Evolutionary conservation across 2,888 invertebrate genomes (phyloP).

Genomic region (Stramonita haemastoma): DNA sequence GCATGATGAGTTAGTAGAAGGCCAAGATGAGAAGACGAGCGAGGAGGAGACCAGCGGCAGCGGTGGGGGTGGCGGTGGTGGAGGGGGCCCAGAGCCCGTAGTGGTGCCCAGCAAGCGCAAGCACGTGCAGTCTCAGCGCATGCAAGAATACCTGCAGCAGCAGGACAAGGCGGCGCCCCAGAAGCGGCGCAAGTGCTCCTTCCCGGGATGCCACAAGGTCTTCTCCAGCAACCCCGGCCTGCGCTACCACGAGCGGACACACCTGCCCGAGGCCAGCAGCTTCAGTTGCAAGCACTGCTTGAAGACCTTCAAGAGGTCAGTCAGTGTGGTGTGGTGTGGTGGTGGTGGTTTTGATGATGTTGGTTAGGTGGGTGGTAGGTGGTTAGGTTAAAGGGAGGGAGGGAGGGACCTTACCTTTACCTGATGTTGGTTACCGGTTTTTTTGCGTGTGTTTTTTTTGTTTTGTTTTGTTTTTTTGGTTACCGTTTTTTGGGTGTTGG

Average conservation of each 20-base stretch:
- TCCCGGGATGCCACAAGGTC: conserved; percentile 66
- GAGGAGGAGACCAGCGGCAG: conserved; percentile 12
- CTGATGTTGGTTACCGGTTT: no score
- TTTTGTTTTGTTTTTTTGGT: no score
- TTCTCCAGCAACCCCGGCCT: conserved; percentile 72
- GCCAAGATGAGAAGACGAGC: conserved; percentile 26
- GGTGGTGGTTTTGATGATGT: no score
- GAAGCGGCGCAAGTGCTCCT: conserved; percentile 61
- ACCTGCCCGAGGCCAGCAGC: conserved; percentile 57
- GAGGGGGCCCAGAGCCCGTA: not conserved
- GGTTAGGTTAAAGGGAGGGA: not conserved
- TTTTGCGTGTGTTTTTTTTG: no score
- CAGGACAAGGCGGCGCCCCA: conserved; percentile 61
- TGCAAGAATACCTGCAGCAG: conserved; percentile 71
- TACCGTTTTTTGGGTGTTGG: no score
- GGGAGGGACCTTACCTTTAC: no score
- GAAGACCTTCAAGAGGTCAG: conserved; percentile 72
- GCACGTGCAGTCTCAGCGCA: conserved; percentile 71
- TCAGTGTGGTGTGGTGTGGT: no score
- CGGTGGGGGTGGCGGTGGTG: not conserved
- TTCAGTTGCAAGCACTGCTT: conserved; percentile 67
- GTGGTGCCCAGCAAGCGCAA: conserved; percentile 59
- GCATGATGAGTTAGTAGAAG: conserved; percentile 21
- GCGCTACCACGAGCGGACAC: conserved; percentile 68
- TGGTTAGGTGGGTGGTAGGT: not conserved